phyloP scores from a whole-genome alignment of 1,140 invertebrate species.

The Bacillus rossius region DNA sequence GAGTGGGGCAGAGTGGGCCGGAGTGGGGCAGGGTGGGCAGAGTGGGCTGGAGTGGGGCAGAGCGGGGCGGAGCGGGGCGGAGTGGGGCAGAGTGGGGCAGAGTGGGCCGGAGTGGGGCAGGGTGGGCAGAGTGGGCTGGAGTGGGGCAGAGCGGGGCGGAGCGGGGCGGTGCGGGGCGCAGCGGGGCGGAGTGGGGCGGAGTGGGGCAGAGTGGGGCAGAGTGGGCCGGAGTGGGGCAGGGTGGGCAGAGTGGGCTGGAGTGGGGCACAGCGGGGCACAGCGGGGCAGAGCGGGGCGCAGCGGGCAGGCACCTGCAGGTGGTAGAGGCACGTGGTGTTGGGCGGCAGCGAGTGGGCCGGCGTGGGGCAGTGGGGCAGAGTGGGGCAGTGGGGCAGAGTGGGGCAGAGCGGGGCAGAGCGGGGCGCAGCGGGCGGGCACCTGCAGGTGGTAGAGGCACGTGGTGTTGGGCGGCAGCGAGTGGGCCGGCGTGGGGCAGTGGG shows the following conservation, averaged over 20 bases:
- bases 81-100: neutral
- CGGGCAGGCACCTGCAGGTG: conserved; percentile 55
- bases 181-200: neutral
- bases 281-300: neutral
- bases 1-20: no score
- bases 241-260: no score
- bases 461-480: conserved; percentile 80
- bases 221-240: no score
- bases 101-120: neutral
- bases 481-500: no score
- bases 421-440: conserved; percentile 36
- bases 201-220: no score
- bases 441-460: conserved; percentile 80
- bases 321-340: conserved; percentile 82
- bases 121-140: neutral
- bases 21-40: no score
- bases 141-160: neutral
- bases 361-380: no score
- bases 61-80: neutral
- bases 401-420: no score
- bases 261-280: no score
- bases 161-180: neutral
- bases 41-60: no score
- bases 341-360: conserved; percentile 72
- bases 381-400: neutral